Base-by-base conservation (phyloP, 1,140 invertebrate genomes). In the Achatina immaculata region DNA sequence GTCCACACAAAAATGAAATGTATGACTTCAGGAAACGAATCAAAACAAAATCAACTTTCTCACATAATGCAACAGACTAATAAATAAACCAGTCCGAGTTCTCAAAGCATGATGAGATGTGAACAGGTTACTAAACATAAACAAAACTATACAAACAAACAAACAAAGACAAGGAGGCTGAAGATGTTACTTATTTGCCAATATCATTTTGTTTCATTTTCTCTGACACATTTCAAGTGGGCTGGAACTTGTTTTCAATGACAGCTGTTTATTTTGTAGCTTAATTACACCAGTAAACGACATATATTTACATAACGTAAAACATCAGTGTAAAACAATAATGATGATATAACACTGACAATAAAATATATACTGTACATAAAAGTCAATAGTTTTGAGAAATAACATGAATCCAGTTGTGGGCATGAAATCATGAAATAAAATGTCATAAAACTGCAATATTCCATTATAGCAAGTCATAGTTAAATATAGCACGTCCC, bases 281-380 rank as follows among this genome's bases (percentile, higher is more conserved):
- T 69, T 9, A 69, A 34, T 69, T 48, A 73, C 71, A 73, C 71
- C 31, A 45, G 34, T 1, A 28, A 73, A 43, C 71, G 48, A 73
- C 68, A 48, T 19, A 73, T 45, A 73, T 34, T 45, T 73, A 43
- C 40, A 45, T 31, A 69, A 69, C 68, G 31, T 69, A 42, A 69
- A 69, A 40, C 68, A 69, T 69, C 68, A 69, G 38, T 28, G 21
- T 69, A 40, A 40, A 73, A 73, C 42, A 73, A 45, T 51, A 31
- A 73, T 66, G 14, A 71, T 73, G 43, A 73, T 1, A 73, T 43
- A 34, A 73, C 71, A 45, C 28, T n/a, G 58, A 62, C 71, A 73
- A 45, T 73, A 73, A 73, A 73, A 73, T 73, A 73, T 73, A 43
- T 36, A 73, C 4, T 73, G 71, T 73, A 73, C 71, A 73, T 73